These are phyloP conservation scores for Mungos mungo DNA, from an alignment of 2,113 vertebrate genomes.

Conservation along the genomic window DNA sequence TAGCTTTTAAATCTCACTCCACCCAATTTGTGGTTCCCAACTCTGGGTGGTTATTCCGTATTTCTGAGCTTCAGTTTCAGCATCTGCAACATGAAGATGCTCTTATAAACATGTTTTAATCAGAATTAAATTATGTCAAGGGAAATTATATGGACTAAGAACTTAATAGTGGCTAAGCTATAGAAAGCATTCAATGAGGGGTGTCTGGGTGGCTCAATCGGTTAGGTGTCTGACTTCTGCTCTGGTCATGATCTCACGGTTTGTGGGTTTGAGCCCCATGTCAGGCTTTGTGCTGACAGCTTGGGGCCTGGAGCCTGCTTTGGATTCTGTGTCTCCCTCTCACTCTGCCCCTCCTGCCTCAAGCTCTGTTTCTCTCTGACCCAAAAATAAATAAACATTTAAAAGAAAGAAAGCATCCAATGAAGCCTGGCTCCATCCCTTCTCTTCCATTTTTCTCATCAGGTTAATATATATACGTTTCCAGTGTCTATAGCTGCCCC, in stretches of 20 bases:
- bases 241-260: too few relatives aligned
- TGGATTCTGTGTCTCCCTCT: too few relatives aligned
- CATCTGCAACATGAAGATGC: not conserved
- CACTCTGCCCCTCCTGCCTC: too few relatives aligned
- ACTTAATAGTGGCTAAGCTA: not conserved
- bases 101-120: not conserved
- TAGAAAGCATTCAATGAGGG: not conserved
- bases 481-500: not conserved
- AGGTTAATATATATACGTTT: not conserved
- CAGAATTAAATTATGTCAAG: not conserved
- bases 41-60: not conserved
- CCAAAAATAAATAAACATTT: too few relatives aligned
- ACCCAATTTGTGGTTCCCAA: not conserved
- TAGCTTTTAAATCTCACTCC: not conserved
- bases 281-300: too few relatives aligned
- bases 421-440: not conserved
- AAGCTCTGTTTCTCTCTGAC: too few relatives aligned
- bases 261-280: too few relatives aligned
- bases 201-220: too few relatives aligned
- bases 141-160: not conserved
- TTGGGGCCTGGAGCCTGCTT: too few relatives aligned
- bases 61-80: not conserved
- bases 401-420: not conserved
- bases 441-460: not conserved
- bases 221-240: too few relatives aligned